phyloP scores from a whole-genome alignment of 2,888 invertebrate genomes.

The Zelleria hepariella region DNA sequence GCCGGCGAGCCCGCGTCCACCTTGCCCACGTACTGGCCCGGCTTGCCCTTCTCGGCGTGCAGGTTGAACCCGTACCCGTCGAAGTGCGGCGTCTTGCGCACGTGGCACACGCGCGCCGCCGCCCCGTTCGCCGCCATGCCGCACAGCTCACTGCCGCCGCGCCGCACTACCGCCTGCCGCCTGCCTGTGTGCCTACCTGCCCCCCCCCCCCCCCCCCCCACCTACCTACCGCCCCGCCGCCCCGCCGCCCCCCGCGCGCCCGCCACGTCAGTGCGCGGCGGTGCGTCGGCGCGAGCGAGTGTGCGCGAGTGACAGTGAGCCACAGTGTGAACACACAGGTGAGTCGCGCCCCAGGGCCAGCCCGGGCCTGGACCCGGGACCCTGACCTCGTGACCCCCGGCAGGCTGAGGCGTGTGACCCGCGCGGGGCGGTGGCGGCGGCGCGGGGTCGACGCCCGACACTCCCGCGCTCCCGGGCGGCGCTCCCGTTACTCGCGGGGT shows the following conservation, averaged over 20 bases:
- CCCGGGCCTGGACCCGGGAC: too few species aligned
- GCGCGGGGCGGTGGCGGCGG: slow-evolving; percentile 18
- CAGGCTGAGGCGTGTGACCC: not conserved
- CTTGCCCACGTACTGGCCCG: slow-evolving; percentile 96
- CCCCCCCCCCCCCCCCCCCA: too few species aligned
- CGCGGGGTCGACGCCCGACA: slow-evolving; percentile 30
- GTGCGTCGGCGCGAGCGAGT: not conserved
- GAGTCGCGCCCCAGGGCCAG: not conserved
- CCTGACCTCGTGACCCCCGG: not conserved
- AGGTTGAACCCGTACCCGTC: slow-evolving; percentile 99
- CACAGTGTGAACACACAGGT: not conserved
- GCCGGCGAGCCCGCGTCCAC: slow-evolving; percentile 95
- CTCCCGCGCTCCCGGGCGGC: too few species aligned
- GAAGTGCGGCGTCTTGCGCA: slow-evolving; percentile 91
- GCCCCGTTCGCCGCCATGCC: slow-evolving; percentile 52
- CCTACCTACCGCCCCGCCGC: too few species aligned
- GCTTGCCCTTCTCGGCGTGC: slow-evolving; percentile 95
- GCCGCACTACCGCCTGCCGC: slow-evolving; percentile 19
- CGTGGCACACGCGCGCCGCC: slow-evolving; percentile 85
- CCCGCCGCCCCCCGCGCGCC: slow-evolving; percentile 1
- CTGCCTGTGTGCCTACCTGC: slow-evolving; percentile 16
- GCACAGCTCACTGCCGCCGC: slow-evolving; percentile 29
- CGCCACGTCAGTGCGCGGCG: slow-evolving; percentile 1
- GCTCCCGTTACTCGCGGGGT: not conserved
- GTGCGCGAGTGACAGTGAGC: not conserved